Conservation (phyloP, 2,113 vertebrate species). For the Sminthopsis crassicaudata region DNA sequence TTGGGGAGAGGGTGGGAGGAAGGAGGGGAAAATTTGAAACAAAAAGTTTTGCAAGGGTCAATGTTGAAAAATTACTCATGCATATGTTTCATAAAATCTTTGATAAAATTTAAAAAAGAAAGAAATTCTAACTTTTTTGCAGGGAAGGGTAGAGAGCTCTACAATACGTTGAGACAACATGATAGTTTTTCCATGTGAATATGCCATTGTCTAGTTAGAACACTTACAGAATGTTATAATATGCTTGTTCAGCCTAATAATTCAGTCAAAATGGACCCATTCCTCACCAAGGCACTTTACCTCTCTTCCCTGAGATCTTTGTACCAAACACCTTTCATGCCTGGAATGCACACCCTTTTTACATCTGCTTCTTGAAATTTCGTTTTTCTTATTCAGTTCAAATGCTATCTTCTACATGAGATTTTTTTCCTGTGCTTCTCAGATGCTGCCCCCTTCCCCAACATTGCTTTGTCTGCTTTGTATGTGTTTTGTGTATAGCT, state of each 20-base stretch:
- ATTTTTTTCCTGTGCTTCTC: neutral
- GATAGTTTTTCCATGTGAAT: conserved; percentile 2
- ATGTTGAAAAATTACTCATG: no score
- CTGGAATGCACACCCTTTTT: neutral
- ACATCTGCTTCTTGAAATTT: neutral
- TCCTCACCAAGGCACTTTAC: neutral
- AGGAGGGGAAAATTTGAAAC: no score
- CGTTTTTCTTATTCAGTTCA: neutral
- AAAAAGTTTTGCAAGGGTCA: no score
- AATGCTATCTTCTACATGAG: neutral
- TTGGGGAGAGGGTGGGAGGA: no score
- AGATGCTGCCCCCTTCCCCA: neutral
- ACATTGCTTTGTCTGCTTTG: neutral
- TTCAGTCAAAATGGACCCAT: neutral
- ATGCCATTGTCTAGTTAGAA: neutral
- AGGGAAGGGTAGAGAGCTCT: neutral
- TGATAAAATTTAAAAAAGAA: no score
- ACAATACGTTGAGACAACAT: neutral
- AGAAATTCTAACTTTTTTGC: neutral
- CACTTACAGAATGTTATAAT: neutral
- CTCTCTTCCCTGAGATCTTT: neutral
- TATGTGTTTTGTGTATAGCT: neutral
- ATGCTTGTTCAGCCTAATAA: neutral
- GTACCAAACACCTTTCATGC: neutral
- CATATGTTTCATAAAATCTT: no score